Evolutionary conservation across 2,888 invertebrate genomes (phyloP).

Genomic region (Phyllotreta cruciferae): DNA sequence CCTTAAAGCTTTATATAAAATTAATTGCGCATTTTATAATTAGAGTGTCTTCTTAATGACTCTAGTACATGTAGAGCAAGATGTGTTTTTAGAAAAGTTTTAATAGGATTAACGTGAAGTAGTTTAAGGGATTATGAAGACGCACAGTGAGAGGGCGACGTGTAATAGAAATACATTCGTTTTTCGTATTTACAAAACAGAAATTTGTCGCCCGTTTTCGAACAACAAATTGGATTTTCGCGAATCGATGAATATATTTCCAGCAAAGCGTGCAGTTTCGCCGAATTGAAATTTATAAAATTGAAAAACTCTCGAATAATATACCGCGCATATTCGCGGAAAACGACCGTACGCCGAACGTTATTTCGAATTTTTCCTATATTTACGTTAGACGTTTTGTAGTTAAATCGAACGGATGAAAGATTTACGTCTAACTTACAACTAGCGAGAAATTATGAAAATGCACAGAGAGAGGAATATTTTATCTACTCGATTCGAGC

Average conservation of each 20-base stretch:
- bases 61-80: background rate
- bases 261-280: constrained; percentile 20
- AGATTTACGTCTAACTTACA: too few species aligned
- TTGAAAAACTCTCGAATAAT: constrained; percentile 25
- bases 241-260: constrained; percentile 26
- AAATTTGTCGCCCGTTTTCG: constrained; percentile 29
- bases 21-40: background rate
- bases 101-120: too few species aligned
- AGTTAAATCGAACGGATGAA: too few species aligned
- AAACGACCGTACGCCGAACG: constrained; percentile 1
- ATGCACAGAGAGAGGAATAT: too few species aligned
- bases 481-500: constrained; percentile 19
- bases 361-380: background rate
- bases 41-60: background rate
- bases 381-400: too few species aligned
- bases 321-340: constrained; percentile 13
- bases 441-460: too few species aligned
- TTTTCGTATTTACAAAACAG: constrained; percentile 25
- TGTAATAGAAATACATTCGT: constrained; percentile 1
- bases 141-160: too few species aligned
- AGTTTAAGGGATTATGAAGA: too few species aligned
- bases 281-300: constrained; percentile 24
- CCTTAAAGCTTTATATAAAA: constrained; percentile 1
- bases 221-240: constrained; percentile 24
- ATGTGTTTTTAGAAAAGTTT: too few species aligned